phyloP scores from a whole-genome alignment of 2,888 invertebrate genomes.

The Ceraclea dissimilis region DNA sequence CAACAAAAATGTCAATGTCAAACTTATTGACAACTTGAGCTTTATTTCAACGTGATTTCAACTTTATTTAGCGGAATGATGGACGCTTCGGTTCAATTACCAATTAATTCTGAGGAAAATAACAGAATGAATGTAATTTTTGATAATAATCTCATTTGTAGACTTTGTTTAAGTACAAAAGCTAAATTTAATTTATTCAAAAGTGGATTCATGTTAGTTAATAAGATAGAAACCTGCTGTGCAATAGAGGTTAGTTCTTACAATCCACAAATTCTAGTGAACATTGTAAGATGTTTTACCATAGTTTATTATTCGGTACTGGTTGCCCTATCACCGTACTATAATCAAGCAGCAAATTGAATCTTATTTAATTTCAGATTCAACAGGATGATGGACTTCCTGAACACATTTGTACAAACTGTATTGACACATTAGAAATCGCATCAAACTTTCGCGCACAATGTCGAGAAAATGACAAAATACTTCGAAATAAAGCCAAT shows the following conservation, averaged over 20 bases:
- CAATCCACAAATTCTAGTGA: too few relatives aligned
- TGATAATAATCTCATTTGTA: conserved; percentile 7
- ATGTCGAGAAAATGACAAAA: conserved; percentile 15
- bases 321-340: too few relatives aligned
- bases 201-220: conserved; percentile 8
- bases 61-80: too few relatives aligned
- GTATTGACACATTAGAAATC: conserved; percentile 11
- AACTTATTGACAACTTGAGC: too few relatives aligned
- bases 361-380: conserved; percentile 8
- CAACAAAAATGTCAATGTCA: too few relatives aligned
- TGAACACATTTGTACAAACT: conserved; percentile 16
- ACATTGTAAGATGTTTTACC: too few relatives aligned
- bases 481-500: conserved; percentile 5
- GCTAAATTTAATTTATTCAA: conserved; percentile 14
- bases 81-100: too few relatives aligned
- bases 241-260: conserved; percentile 20
- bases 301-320: too few relatives aligned
- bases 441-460: conserved; percentile 14
- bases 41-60: too few relatives aligned
- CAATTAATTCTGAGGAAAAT: too few relatives aligned
- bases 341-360: not conserved
- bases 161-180: conserved; percentile 12
- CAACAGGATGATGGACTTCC: conserved; percentile 16
- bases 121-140: too few relatives aligned
- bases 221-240: conserved; percentile 16